Percentiles rank a stretch among this genome's conserved stretches.
phyloP scores from a whole-genome alignment of 2,888 invertebrate genomes.

The Cephus pygmeus region DNA sequence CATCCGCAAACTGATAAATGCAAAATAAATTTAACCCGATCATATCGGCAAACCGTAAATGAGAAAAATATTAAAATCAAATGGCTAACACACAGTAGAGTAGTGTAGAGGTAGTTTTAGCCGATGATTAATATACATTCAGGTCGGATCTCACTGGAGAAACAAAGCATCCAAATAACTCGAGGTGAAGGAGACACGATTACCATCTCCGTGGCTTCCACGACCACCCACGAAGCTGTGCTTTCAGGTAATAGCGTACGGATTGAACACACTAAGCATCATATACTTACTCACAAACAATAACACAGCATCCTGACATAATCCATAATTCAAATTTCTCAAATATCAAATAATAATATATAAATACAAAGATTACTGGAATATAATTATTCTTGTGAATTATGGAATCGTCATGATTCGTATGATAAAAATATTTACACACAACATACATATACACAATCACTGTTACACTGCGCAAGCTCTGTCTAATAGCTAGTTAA shows the following conservation, averaged over 20 bases:
- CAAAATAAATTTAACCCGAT: neutral
- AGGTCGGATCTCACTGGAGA: constrained; percentile 59
- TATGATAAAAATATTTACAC: neutral
- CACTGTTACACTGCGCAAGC: neutral
- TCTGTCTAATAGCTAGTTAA: neutral
- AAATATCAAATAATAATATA: no score
- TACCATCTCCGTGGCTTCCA: constrained; percentile 71
- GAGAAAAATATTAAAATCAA: constrained; percentile 2
- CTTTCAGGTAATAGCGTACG: constrained; percentile 71
- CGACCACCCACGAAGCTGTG: constrained; percentile 73
- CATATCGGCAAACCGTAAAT: neutral
- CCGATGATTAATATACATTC: constrained; percentile 51
- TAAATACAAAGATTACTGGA: neutral
- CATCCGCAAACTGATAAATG: neutral
- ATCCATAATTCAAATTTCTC: neutral
- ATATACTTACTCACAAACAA: constrained; percentile 9
- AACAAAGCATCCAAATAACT: constrained; percentile 59
- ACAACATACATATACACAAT: neutral
- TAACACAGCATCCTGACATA: constrained; percentile 2
- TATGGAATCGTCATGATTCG: neutral
- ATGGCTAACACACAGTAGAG: constrained; percentile 26
- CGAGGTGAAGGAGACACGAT: constrained; percentile 63
- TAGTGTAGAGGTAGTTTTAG: constrained; percentile 41
- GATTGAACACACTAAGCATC: constrained; percentile 12
- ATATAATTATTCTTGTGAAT: neutral